These are phyloP conservation scores for Gymnarchus niloticus DNA, from an alignment of 2,113 vertebrate species.

Conservation along the genomic window DNA sequence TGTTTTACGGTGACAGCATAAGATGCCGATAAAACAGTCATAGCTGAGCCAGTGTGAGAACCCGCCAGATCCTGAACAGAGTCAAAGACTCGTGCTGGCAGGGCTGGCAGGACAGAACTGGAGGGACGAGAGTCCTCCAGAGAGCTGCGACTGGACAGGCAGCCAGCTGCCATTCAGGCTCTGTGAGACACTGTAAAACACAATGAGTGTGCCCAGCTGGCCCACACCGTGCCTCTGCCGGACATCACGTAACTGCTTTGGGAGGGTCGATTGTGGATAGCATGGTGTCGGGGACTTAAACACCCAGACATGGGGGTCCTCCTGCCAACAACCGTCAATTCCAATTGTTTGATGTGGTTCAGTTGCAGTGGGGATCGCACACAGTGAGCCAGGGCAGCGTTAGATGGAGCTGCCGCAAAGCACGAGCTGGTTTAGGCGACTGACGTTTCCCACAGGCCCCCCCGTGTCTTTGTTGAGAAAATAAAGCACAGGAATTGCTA, in stretches of 20 bases:
- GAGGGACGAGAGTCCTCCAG: not conserved
- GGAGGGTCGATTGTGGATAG: no score
- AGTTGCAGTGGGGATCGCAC: no score
- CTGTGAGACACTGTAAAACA: not conserved
- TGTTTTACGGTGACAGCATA: not conserved
- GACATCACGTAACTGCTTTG: no score
- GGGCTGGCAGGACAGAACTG: not conserved
- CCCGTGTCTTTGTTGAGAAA: slow-evolving; percentile 44
- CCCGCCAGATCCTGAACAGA: not conserved
- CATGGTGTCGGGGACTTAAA: no score
- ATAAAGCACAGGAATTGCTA: slow-evolving; percentile 46
- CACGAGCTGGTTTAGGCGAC: slow-evolving; percentile 5
- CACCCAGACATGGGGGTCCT: no score
- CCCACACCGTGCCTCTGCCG: not conserved
- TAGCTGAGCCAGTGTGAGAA: not conserved
- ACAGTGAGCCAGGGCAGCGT: no score
- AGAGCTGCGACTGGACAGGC: not conserved
- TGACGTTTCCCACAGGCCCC: slow-evolving; percentile 38
- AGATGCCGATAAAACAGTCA: not conserved
- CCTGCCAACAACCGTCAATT: no score
- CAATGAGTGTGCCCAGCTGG: not conserved
- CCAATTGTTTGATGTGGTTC: no score
- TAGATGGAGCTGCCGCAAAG: slow-evolving; percentile 34
- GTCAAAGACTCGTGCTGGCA: not conserved
- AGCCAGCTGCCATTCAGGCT: not conserved